Conservation (phyloP, 2,888 invertebrate species). For the Drosophila multiciliata region DNA sequence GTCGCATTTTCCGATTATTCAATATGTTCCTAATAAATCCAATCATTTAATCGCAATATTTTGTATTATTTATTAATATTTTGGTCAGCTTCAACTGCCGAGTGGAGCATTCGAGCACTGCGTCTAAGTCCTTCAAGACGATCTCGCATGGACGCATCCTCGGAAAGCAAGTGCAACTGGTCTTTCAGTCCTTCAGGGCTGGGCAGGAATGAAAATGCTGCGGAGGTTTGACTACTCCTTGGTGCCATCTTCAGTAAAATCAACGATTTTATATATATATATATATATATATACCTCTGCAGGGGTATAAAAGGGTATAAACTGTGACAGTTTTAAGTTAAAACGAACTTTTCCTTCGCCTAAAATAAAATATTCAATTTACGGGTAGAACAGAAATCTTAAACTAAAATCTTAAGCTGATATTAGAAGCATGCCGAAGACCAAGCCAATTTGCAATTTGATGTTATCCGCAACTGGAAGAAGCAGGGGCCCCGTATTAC, state of each 20-base stretch:
- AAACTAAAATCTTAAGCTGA: slow-evolving; percentile 21
- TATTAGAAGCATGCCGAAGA: slow-evolving; percentile 13
- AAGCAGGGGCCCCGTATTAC: background rate
- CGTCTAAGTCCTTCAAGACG: background rate
- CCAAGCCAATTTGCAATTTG: slow-evolving; percentile 69
- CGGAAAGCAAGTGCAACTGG: background rate
- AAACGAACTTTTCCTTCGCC: background rate
- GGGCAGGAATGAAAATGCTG: background rate
- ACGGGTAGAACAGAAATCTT: slow-evolving; percentile 22
- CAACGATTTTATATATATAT: background rate
- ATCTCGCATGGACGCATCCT: background rate
- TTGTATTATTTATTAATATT: background rate
- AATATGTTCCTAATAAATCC: background rate
- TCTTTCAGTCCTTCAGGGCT: background rate
- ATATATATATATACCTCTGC: background rate
- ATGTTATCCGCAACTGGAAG: slow-evolving; percentile 58
- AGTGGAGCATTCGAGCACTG: background rate
- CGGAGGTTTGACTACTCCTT: background rate
- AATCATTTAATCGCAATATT: background rate
- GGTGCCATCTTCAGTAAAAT: background rate
- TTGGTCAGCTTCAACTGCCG: background rate
- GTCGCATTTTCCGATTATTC: too few relatives aligned
- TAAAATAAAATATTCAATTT: slow-evolving; percentile 36
- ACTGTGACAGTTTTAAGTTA: background rate
- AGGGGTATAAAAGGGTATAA: background rate